Conservation (phyloP, 2,797 vertebrate genomes). For the Dryobates pubescens region DNA sequence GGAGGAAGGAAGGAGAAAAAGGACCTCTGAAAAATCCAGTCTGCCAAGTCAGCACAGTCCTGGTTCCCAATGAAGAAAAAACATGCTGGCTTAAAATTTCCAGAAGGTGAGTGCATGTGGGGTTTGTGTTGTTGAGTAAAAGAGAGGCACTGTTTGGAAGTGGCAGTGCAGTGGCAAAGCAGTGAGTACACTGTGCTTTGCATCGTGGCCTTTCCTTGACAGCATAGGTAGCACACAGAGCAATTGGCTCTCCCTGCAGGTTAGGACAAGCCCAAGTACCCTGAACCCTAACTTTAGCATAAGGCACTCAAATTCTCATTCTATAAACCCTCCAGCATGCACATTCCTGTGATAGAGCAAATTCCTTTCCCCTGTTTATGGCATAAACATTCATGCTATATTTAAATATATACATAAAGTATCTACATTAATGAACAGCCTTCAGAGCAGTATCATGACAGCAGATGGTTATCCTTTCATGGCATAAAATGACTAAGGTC, state of each 20-base stretch:
- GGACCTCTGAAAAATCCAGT: not conserved
- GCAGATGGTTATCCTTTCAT: not conserved
- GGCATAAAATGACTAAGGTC: not conserved
- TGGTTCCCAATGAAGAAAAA: not conserved
- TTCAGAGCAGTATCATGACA: not conserved
- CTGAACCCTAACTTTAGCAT: not conserved
- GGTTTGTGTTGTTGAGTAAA: not conserved
- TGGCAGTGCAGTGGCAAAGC: not conserved
- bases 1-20: too few species aligned
- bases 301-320: not conserved
- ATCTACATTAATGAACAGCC: not conserved
- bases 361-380: not conserved
- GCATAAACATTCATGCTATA: not conserved
- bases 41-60: not conserved
- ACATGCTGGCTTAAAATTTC: not conserved
- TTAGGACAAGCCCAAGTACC: not conserved
- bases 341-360: not conserved
- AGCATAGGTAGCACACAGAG: not conserved
- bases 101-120: not conserved
- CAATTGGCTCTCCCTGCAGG: slow-evolving; percentile 17
- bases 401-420: not conserved
- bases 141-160: not conserved
- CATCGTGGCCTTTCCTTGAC: not conserved
- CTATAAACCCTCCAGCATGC: not conserved
- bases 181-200: not conserved